These are phyloP conservation scores for Lagorchestes hirsutus DNA, from an alignment of 2,797 vertebrate genomes.

Conservation along the genomic window DNA sequence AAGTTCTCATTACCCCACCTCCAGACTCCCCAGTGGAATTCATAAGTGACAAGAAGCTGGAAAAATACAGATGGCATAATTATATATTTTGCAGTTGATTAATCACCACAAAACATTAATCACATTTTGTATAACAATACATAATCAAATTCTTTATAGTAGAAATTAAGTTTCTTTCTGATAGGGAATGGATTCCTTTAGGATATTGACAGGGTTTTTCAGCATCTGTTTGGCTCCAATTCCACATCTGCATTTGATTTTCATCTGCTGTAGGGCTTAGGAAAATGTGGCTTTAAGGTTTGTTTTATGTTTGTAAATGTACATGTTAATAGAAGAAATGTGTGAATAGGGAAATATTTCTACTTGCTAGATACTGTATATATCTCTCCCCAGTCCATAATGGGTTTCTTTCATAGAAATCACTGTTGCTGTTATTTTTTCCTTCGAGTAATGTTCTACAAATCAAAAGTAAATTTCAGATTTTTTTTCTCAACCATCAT, in stretches of 20 bases:
- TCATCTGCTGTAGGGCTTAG: constrained; percentile 83
- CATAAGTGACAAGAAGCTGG: constrained; percentile 86
- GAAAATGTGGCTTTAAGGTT: constrained; percentile 84
- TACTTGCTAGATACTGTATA: constrained; percentile 67
- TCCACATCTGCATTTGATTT: constrained; percentile 88
- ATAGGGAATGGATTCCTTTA: constrained; percentile 87
- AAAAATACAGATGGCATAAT: constrained; percentile 89
- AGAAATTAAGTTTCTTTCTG: constrained; percentile 88
- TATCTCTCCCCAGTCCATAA: constrained; percentile 49
- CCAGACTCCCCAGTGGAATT: constrained; percentile 81
- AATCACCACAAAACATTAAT: constrained; percentile 91
- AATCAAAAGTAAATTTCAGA: constrained; percentile 54
- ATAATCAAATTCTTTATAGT: constrained; percentile 89
- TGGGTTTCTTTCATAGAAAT: constrained; percentile 55
- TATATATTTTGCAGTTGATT: constrained; percentile 91
- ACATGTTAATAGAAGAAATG: constrained; percentile 77
- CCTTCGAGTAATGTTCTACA: constrained; percentile 51
- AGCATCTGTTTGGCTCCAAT: constrained; percentile 87
- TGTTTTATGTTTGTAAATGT: constrained; percentile 79
- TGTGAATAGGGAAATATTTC: constrained; percentile 73
- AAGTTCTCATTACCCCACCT: constrained; percentile 80
- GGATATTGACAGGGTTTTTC: constrained; percentile 87
- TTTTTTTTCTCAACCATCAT: constrained; percentile 42
- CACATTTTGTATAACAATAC: constrained; percentile 89
- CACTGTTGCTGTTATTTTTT: constrained; percentile 54